Percentiles rank a stretch among this genome's conserved stretches.
Evolutionary conservation across 2,113 vertebrate genomes (phyloP).

Genomic region (Tenebrosternarchus preto): DNA sequence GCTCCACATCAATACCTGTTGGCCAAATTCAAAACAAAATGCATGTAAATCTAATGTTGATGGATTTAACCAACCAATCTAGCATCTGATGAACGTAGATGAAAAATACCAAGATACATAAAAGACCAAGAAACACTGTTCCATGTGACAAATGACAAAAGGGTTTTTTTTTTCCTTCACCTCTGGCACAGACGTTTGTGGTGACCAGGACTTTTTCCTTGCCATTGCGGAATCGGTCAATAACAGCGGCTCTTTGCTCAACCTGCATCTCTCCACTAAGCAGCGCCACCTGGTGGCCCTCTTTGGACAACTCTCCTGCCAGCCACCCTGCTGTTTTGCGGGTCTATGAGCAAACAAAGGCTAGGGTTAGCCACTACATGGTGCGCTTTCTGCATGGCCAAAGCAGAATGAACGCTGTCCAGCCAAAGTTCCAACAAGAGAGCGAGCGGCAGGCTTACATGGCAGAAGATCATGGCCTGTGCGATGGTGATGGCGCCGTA

Average conservation of each 20-base stretch:
- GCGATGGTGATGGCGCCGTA: constrained; percentile 92
- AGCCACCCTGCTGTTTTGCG: constrained; percentile 93
- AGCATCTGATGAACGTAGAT: no score
- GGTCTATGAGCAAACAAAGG: constrained; percentile 74
- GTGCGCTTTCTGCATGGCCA: not conserved
- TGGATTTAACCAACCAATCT: not conserved
- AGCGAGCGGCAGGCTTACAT: constrained; percentile 74
- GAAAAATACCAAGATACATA: no score
- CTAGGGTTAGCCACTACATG: not conserved
- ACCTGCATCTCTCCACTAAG: constrained; percentile 98
- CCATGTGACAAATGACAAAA: no score
- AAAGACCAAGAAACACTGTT: no score
- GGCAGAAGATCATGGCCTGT: constrained; percentile 97
- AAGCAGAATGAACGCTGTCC: not conserved
- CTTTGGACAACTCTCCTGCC: constrained; percentile 89
- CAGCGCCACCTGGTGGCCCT: constrained; percentile 94
- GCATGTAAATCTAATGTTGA: not conserved
- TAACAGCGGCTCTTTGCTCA: constrained; percentile 93
- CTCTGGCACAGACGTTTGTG: constrained; percentile 96
- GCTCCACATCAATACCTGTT: constrained; percentile 93
- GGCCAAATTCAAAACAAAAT: not conserved
- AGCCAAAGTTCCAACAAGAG: not conserved
- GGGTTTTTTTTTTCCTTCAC: no score
- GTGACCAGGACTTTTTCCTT: constrained; percentile 98
- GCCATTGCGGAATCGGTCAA: constrained; percentile 92